Evolutionary conservation across 2,113 vertebrate genomes (phyloP), one percentile per base, ranked within the genome.

Genomic region (Larimichthys crocea): DNA sequence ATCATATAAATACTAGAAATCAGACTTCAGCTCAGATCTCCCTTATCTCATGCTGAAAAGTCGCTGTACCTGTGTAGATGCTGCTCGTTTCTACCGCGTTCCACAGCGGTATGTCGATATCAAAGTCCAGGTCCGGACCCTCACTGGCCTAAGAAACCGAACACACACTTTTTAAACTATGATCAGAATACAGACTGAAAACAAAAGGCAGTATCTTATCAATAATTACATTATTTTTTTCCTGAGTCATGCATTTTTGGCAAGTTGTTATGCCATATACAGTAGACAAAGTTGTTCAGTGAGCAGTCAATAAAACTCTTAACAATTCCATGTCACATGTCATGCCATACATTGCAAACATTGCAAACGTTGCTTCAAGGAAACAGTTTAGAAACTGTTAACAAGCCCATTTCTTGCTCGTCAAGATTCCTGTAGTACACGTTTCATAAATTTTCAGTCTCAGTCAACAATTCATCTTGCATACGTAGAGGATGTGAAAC

Each of bases 101-200:
- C 97, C 97, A 98, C 1, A 90, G 90, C 85, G 95, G 94, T 82
- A 97, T 93, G 88, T 97, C 94, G 64, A 97, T 93, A 86, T 97
- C 97, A 88, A 99, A 97, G 81, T 96, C 94, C 75, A 99, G 93
- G 82, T 94, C 94, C 81, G 78, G 94, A 86, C 92, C 95, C 68
- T 92, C 94, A 52, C 74, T 94, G 55, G 91, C 92, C 97, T 99
- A 86, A 73, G 80, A 91, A 90, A 68, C 15, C 29, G 87, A 86
- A 64, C n/a, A 83, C 24, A 16, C 4, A 29, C 0, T 16, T 84
- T 46, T 48, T 1, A 56, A 66, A 74, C 4, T 66, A 68, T 15
- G 15, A 53, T 15, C 42, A 57, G 31, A 12, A 76, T 26, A 3
- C 50, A 49, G 11, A 52, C 4, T n/a, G 1, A 10, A 52, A 74